Evolutionary conservation across 1,140 invertebrate species (phyloP), one percentile per base, ranked within the genome.

Genomic region (Scaptomyza pallida): DNA sequence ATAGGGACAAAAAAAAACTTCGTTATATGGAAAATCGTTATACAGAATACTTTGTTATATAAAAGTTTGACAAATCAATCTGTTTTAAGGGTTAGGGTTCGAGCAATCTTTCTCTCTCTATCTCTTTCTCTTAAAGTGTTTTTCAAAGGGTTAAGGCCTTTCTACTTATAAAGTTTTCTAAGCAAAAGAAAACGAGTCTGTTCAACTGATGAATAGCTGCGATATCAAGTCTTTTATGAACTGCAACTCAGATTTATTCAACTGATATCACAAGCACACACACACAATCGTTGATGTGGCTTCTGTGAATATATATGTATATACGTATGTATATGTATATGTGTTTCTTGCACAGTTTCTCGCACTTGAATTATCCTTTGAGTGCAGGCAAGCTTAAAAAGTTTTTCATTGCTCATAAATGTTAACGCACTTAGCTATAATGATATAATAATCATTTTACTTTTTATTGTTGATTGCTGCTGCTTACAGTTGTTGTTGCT

Each of bases 391-490:
- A 30, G 26, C 35, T 12, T 17, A 15, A 52, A 52, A 57, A 77
- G 57, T 60, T 79, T 75, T 69, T 85, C 80, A 85, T 85, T 83
- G 76, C 70, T 77, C 73, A 74, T 85, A 86, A 85, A 85, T 86
- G 77, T 85, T 68, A 74, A 86, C 81, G 54, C 73, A 73, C 76
- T 83, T 83, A 35, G 60, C 67, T 41, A 76, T 73, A 85, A 86
- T 85, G 64, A 85, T 85, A 52, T 70, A 63, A 70, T 63, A 70
- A 79, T 72, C 26, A 62, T 69, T 76, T 76, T 79, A 76, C 62
- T 65, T 72, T 51, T 62, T 65, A 44, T 62, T 54, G 40, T 57
- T 35, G 4, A 26, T 47, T 33, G 19, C 33, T 37, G 12, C n/a
- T 48, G 21, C 23, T 8, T 41, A 35, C 21, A 30, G 23, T 13